Evolutionary conservation across 2,113 vertebrate species (phyloP).

Genomic region (Scatophagus argus): DNA sequence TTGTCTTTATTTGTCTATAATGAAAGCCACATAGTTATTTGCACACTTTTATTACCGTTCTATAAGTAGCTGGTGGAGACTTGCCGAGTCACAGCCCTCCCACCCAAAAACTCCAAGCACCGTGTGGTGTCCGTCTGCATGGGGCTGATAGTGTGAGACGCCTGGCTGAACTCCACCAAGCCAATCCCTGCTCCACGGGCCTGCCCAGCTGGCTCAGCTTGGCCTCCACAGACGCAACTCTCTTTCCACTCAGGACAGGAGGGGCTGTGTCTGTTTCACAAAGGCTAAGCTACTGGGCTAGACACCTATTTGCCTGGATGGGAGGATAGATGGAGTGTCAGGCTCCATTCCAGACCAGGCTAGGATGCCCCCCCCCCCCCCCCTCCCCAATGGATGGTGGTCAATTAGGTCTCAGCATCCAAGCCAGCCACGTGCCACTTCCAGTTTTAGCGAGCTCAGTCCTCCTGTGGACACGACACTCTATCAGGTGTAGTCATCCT

Average conservation of each 20-base stretch:
- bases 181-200: slow-evolving; percentile 46
- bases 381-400: slow-evolving; percentile 12
- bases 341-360: slow-evolving; percentile 19
- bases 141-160: slow-evolving; percentile 74
- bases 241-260: slow-evolving; percentile 63
- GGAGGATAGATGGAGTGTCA: slow-evolving; percentile 15
- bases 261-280: slow-evolving; percentile 49
- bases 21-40: slow-evolving; percentile 67
- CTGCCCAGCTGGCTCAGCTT: slow-evolving; percentile 55
- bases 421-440: slow-evolving; percentile 13
- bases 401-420: slow-evolving; percentile 39
- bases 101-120: slow-evolving; percentile 67
- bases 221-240: slow-evolving; percentile 43
- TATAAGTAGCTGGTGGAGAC: slow-evolving; percentile 72
- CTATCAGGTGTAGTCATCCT: slow-evolving; percentile 54
- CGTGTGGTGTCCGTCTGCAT: slow-evolving; percentile 69
- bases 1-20: slow-evolving; percentile 64
- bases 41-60: slow-evolving; percentile 69
- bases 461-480: slow-evolving; percentile 21
- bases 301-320: slow-evolving; percentile 40
- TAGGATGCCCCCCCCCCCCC: no score
- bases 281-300: slow-evolving; percentile 35
- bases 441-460: slow-evolving; percentile 12
- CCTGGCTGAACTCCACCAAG: slow-evolving; percentile 74
- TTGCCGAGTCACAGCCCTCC: slow-evolving; percentile 67